Conservation (phyloP, 2,113 vertebrate species). For the Misgurnus anguillicaudatus region DNA sequence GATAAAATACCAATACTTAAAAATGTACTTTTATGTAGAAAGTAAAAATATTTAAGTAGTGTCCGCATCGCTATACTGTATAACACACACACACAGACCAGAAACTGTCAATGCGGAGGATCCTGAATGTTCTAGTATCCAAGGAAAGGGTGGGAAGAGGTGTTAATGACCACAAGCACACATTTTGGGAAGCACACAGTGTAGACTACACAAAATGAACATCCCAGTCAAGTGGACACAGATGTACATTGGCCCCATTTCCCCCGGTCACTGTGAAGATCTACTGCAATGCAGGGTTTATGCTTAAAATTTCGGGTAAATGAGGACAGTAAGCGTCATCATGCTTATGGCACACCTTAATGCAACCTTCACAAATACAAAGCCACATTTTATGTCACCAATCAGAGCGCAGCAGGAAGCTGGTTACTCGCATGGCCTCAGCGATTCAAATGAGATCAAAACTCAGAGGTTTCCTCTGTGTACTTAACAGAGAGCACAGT, state of each 20-base stretch:
- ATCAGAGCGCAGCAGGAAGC: conserved; percentile 71
- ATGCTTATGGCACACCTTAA: not conserved
- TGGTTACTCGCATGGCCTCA: conserved; percentile 47
- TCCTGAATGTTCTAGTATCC: no score
- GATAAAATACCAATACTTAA: no score
- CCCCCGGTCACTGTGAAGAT: not conserved
- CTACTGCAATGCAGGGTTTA: not conserved
- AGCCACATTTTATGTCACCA: conserved; percentile 52
- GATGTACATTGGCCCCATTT: conserved; percentile 31
- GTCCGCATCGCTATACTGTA: no score
- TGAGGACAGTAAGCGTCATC: conserved; percentile 12
- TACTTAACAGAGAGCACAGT: conserved; percentile 24
- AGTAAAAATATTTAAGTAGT: no score
- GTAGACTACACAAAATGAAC: conserved; percentile 4
- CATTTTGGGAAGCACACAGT: not conserved
- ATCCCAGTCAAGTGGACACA: conserved; percentile 9
- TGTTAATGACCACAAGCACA: not conserved
- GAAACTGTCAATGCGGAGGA: no score
- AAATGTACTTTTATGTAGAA: no score
- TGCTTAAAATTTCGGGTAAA: not conserved
- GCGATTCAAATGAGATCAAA: conserved; percentile 44
- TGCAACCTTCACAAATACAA: not conserved
- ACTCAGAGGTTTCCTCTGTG: conserved; percentile 29
- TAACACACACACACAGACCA: no score
- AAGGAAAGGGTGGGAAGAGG: not conserved